Conservation (phyloP, 2,888 invertebrate species). For the Drosophila putrida region DNA sequence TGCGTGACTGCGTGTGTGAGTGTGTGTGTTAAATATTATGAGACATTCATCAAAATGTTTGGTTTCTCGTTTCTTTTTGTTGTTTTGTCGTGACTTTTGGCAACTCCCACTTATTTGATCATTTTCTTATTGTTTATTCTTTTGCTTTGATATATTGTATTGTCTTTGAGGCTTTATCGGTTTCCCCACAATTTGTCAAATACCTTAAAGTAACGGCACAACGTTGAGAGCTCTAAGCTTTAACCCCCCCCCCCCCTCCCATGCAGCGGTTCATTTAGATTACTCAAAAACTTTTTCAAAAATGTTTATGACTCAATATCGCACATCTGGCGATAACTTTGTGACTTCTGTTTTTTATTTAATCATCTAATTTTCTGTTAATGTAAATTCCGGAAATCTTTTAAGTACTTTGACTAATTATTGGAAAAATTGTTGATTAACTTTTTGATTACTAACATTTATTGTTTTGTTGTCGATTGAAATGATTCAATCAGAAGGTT, state of each 20-base stretch:
- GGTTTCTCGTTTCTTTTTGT: constrained; percentile 52
- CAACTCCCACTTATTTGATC: constrained; percentile 82
- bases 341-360: constrained; percentile 41
- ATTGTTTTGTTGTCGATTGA: neutral
- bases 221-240: neutral
- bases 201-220: neutral
- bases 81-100: constrained; percentile 67
- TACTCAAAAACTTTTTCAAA: neutral
- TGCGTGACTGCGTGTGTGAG: constrained; percentile 32
- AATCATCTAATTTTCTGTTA: constrained; percentile 27
- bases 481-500: constrained; percentile 25
- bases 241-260: neutral
- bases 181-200: constrained; percentile 8
- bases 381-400: constrained; percentile 4
- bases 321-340: constrained; percentile 43
- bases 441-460: constrained; percentile 14
- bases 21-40: constrained; percentile 70
- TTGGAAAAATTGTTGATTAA: constrained; percentile 21
- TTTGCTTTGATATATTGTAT: constrained; percentile 18
- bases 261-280: neutral
- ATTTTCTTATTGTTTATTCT: constrained; percentile 30
- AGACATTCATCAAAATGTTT: constrained; percentile 81
- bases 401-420: constrained; percentile 8
- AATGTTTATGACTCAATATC: constrained; percentile 36
- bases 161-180: constrained; percentile 1